Base-by-base conservation (phyloP, 2,113 vertebrate genomes). In the Argyrosomus japonicus region DNA sequence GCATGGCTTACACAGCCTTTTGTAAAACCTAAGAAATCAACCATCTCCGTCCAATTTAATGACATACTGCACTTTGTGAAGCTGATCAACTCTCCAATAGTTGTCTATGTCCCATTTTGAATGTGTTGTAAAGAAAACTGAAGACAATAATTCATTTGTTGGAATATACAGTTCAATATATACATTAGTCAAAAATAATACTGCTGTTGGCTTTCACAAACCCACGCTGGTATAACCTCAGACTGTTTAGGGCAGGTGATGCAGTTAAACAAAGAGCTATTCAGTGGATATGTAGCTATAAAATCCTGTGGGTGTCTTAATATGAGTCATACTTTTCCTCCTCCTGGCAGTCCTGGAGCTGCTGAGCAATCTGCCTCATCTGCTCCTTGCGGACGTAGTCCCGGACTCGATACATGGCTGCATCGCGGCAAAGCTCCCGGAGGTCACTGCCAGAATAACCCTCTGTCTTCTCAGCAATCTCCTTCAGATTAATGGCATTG, bases 331-430 rank as follows among this genome's bases (percentile, higher is more conserved):
- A 95, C 95, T 40, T 93, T 18, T 95, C 93, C 18, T 94, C 93
- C 12, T 93, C 92, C 50, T 92, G 72, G 40, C 29, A 14, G 19
- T 90, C 94, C 77, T 92, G 93, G 0, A 96, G 81, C 91, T 95
- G 94, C 64, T 90, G 92, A 8, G 92, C 92, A 2, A 96, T 95
- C 88, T 94, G 95, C 81, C 90, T 94, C 94, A 96, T 96, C 86
- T 96, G 95, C 84, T 95, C 95, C 87, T 95, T 95, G 77, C 94
- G 95, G 73, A 96, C 89, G 12, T 95, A 96, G 83, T 96, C 95
- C 17, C 95, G 73, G 25, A 96, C 94, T 3, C 94, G 90, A 82
- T 96, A 96, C 90, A 95, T 89, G 87, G 96, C 94, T 0, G 95
- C 95, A 0, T 96, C 95, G 0, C 96, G 92, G 74, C 96, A 96